Evolutionary conservation across 2,888 invertebrate species (phyloP).

Genomic region (Lacanobia oleracea): DNA sequence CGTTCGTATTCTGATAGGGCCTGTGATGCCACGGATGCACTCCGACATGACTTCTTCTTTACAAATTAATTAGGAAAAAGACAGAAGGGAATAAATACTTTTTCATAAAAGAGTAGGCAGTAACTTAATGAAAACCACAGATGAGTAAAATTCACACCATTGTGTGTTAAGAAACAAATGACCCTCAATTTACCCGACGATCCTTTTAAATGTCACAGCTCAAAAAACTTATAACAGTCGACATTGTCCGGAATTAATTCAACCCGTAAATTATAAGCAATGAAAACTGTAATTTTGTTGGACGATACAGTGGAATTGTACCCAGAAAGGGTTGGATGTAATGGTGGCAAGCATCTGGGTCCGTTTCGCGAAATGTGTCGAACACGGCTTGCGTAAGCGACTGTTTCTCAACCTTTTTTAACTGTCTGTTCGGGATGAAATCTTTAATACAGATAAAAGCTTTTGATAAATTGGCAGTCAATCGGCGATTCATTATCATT

Average conservation of each 20-base stretch:
- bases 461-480: no score
- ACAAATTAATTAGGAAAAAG: not conserved
- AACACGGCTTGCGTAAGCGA: slow-evolving; percentile 44
- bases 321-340: slow-evolving; percentile 66
- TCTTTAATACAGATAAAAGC: not conserved
- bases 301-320: slow-evolving; percentile 56
- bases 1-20: no score
- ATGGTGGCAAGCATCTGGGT: slow-evolving; percentile 67
- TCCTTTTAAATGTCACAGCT: slow-evolving; percentile 33
- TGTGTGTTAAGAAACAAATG: slow-evolving; percentile 20
- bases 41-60: no score
- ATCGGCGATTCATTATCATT: no score
- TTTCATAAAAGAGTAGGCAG: not conserved
- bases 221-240: slow-evolving; percentile 49
- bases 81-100: not conserved
- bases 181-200: slow-evolving; percentile 24
- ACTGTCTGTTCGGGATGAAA: not conserved
- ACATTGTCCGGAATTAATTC: slow-evolving; percentile 61
- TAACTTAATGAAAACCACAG: slow-evolving; percentile 9
- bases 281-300: slow-evolving; percentile 64
- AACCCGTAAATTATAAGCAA: slow-evolving; percentile 61
- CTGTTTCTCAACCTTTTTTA: slow-evolving; percentile 59
- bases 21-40: no score
- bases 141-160: slow-evolving; percentile 13
- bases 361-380: slow-evolving; percentile 65